Evolutionary conservation across 2,888 invertebrate species (phyloP).

Genomic region (Gymnosoma rotundatum): DNA sequence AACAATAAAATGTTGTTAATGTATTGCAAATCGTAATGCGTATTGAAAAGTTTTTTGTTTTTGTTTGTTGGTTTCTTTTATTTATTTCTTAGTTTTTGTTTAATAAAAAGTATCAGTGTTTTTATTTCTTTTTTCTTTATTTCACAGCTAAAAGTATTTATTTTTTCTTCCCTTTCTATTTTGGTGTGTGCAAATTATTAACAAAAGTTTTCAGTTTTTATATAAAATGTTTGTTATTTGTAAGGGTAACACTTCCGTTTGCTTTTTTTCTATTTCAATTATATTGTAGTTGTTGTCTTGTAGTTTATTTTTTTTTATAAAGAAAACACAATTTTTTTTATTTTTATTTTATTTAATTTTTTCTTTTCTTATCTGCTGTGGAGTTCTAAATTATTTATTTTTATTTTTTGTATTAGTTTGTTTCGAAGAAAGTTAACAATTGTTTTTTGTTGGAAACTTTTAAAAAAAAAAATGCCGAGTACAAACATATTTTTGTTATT

Average conservation of each 20-base stretch:
- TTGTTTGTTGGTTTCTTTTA: too few relatives aligned
- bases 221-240: constrained; percentile 44
- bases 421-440: constrained; percentile 27
- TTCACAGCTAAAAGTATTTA: constrained; percentile 14
- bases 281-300: constrained; percentile 24
- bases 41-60: constrained; percentile 52
- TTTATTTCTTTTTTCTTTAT: constrained; percentile 10
- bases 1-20: constrained; percentile 62
- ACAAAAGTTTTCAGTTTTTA: constrained; percentile 51
- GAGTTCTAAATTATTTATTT: constrained; percentile 12
- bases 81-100: not conserved
- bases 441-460: too few relatives aligned
- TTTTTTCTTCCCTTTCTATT: not conserved
- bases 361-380: not conserved
- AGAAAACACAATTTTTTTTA: constrained; percentile 11
- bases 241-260: constrained; percentile 50
- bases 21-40: constrained; percentile 62
- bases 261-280: constrained; percentile 61
- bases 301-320: constrained; percentile 1
- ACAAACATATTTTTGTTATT: too few relatives aligned
- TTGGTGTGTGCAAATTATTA: constrained; percentile 49
- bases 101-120: not conserved
- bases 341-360: constrained; percentile 55
- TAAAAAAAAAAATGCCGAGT: too few relatives aligned
- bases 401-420: not conserved